Conservation (phyloP, 1,140 invertebrate species). For the Halesus radiatus region DNA sequence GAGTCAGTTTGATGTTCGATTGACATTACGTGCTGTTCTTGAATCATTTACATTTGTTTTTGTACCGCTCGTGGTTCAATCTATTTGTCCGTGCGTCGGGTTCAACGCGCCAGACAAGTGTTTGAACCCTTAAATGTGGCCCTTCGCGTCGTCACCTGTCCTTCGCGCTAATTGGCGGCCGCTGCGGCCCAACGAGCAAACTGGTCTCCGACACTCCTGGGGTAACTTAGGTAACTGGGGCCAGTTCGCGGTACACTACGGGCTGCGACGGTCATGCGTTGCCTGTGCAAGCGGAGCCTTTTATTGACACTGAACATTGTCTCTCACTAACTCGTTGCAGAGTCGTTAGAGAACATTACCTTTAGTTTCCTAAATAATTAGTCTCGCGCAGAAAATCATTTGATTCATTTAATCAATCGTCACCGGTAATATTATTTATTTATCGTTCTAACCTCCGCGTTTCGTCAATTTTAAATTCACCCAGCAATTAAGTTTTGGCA, state of each 20-base stretch:
- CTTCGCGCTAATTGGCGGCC: slow-evolving; percentile 31
- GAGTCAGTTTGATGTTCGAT: too few species aligned
- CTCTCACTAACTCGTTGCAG: background rate
- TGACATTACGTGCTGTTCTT: too few species aligned
- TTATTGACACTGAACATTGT: background rate
- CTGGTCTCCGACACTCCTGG: background rate
- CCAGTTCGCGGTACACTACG: slow-evolving; percentile 23
- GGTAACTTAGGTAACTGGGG: slow-evolving; percentile 18
- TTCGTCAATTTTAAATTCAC: background rate
- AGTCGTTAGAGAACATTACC: slow-evolving; percentile 9
- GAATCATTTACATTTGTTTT: too few species aligned
- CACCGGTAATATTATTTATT: slow-evolving; percentile 3
- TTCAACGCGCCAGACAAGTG: slow-evolving; percentile 31
- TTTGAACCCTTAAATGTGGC: slow-evolving; percentile 18
- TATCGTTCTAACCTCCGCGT: background rate
- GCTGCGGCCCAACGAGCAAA: slow-evolving; percentile 4
- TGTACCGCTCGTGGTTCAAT: background rate
- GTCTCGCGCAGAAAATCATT: slow-evolving; percentile 9
- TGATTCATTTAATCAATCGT: background rate
- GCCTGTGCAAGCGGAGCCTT: background rate
- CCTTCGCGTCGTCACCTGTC: slow-evolving; percentile 40
- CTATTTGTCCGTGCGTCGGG: background rate
- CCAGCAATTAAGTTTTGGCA: background rate
- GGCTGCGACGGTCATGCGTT: slow-evolving; percentile 12
- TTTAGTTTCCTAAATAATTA: background rate